Evolutionary conservation across 2,113 vertebrate genomes (phyloP).

Genomic region (Isurus oxyrinchus): DNA sequence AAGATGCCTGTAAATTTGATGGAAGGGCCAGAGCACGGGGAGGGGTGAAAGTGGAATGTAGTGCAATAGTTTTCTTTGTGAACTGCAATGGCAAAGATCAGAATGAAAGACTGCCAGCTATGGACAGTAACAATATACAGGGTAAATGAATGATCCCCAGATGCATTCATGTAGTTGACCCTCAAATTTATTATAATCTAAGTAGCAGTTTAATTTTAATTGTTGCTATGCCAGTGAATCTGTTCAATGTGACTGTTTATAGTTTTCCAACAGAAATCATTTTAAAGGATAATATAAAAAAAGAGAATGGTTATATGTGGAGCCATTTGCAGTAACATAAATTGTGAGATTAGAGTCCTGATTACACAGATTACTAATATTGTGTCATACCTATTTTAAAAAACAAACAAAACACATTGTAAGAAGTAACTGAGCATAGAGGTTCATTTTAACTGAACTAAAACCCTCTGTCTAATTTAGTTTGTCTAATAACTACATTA

Average conservation of each 20-base stretch:
- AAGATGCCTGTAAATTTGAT: no score
- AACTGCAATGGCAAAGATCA: no score
- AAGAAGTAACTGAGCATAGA: no score
- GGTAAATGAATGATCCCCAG: background rate
- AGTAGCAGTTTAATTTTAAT: background rate
- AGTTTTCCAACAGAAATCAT: background rate
- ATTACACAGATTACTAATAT: background rate
- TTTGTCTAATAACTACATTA: no score
- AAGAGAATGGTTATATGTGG: background rate
- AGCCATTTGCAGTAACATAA: background rate
- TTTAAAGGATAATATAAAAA: background rate
- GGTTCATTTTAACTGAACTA: no score
- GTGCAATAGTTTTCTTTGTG: no score
- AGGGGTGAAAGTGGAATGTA: no score
- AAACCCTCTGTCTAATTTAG: no score
- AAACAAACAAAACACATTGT: no score
- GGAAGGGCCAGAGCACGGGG: no score
- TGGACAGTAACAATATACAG: background rate
- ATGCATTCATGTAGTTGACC: background rate
- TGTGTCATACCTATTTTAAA: no score
- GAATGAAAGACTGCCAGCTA: background rate
- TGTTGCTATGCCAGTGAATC: background rate
- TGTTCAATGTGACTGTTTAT: no score
- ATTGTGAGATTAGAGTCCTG: background rate
- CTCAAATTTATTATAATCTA: background rate